Conservation (phyloP, 2,113 vertebrate genomes). For the Leucoraja erinaceus region DNA sequence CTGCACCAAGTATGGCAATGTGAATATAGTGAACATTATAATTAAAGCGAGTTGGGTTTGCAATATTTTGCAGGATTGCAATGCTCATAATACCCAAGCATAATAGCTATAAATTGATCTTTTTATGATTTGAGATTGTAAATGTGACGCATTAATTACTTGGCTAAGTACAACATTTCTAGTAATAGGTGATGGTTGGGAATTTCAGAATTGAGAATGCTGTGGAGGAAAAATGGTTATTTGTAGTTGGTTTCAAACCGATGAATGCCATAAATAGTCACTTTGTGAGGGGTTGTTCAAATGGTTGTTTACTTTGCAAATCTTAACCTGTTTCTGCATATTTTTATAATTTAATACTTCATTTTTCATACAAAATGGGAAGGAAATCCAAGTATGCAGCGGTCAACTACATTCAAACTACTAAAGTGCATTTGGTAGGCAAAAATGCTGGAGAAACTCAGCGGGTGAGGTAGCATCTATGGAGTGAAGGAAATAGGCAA, state of each 20-base stretch:
- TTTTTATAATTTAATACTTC: neutral
- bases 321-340: too few species aligned
- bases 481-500: too few species aligned
- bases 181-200: neutral
- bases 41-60: neutral
- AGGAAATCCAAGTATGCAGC: neutral
- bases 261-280: neutral
- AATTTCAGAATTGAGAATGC: neutral
- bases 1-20: neutral
- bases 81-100: neutral
- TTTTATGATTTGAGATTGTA: neutral
- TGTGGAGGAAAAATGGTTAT: too few species aligned
- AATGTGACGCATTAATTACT: neutral
- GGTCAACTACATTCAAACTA: neutral
- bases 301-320: neutral
- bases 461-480: too few species aligned
- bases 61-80: neutral
- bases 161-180: neutral
- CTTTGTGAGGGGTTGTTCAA: neutral
- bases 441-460: too few species aligned
- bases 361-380: neutral
- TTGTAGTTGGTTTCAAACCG: neutral
- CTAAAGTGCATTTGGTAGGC: neutral
- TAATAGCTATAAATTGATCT: neutral
- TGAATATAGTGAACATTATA: neutral